Percentiles rank a stretch among this genome's conserved stretches.
These are phyloP conservation scores for Spodoptera exigua DNA, from an alignment of 2,888 invertebrate genomes.

Conservation along the genomic window DNA sequence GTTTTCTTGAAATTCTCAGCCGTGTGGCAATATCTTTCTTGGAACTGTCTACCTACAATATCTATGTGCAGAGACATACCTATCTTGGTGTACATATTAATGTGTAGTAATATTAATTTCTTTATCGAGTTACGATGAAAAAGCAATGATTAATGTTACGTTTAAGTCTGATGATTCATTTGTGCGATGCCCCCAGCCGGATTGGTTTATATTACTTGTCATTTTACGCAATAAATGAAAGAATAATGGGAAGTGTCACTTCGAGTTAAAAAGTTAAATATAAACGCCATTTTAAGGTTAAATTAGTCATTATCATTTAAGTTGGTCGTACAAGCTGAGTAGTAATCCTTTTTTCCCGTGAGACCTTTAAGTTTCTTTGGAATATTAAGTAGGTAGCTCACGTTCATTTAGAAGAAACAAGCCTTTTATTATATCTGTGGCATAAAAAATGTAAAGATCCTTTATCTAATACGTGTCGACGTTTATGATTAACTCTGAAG, in stretches of 20 bases:
- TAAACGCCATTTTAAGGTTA: background rate
- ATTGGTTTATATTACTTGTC: slow-evolving; percentile 11
- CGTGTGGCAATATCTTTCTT: slow-evolving; percentile 53
- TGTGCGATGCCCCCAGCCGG: slow-evolving; percentile 36
- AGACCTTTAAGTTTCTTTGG: slow-evolving; percentile 10
- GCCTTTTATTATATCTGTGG: background rate
- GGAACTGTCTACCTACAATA: slow-evolving; percentile 51
- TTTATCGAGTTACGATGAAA: slow-evolving; percentile 58
- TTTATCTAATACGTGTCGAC: background rate
- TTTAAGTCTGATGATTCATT: slow-evolving; percentile 56
- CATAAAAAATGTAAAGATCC: background rate
- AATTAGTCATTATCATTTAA: background rate
- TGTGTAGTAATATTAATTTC: slow-evolving; percentile 47
- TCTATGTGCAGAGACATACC: slow-evolving; percentile 30
- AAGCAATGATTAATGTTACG: slow-evolving; percentile 56
- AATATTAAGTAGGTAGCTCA: slow-evolving; percentile 33
- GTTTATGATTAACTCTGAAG: no score
- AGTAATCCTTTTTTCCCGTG: slow-evolving; percentile 24
- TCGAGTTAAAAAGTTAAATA: background rate
- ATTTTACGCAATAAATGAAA: slow-evolving; percentile 21
- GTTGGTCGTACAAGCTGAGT: background rate
- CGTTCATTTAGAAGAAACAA: slow-evolving; percentile 6
- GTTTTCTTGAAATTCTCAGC: slow-evolving; percentile 57
- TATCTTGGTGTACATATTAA: slow-evolving; percentile 11
- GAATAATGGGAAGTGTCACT: background rate